Evolutionary conservation across 35 echinoderm and acorn worm species (phyloP), one percentile per base, ranked within the genome.

Genomic region (Ophioderma brevispina): DNA sequence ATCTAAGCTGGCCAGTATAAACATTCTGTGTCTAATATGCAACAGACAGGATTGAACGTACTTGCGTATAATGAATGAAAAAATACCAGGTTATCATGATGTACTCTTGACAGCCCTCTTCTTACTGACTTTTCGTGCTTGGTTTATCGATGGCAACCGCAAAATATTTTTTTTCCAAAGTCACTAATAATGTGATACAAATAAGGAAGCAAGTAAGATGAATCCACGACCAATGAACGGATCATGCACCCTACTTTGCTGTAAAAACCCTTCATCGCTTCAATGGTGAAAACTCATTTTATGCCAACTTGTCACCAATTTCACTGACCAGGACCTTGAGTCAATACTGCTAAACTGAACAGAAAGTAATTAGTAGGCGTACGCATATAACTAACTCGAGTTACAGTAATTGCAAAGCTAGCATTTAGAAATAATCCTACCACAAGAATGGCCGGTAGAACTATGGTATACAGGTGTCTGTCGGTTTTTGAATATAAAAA

Each of bases 351-450:
- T 76, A 99, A 34, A 76, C 90, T 93, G 1, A 95, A 77, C 25
- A 99, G 80, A 42, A 95, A 99, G 55, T 82, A 93, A 63, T 99
- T 99, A 25, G 94, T 99, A 21, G 91, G 87, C 33, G 97, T 99
- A 23, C 91, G 87, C 97, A 99, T 99, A 5, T 87, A 36, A 18
- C 87, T 87, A 17, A 99, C 40, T n/a, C 94, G 82, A 70, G 59
- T 30, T 6, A 70, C 59, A 3, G 59, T 70, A 4, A 70, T 70
- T 25, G 59, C 59, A 70, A 70, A 70, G 28, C 59, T 70, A 4
- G 23, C 59, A 70, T 70, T 70, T 2, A 70, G 28, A 30, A 70
- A 70, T 70, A 70, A 70, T 25, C 59, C 59, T 15, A 70, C n/a
- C 2, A 70, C 1, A 8, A 70, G 23, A 8, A 70, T 70, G 2